Evolutionary conservation across 2,888 invertebrate genomes (phyloP).

Genomic region (Gisinianus flammeolus): DNA sequence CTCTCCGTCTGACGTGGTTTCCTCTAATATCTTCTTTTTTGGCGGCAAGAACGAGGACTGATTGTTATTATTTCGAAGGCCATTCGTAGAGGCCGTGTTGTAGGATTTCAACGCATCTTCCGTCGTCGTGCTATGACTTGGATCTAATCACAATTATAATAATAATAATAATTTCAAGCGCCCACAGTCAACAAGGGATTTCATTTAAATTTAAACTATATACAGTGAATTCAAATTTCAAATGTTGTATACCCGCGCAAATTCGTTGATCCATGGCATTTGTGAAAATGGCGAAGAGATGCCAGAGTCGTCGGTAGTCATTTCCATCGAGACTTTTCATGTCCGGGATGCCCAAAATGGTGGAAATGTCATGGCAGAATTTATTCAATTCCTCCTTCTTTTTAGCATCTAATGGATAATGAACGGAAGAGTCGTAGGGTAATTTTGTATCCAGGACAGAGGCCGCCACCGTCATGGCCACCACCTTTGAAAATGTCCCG

Average conservation of each 20-base stretch:
- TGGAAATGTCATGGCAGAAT: constrained; percentile 44
- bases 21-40: constrained; percentile 18
- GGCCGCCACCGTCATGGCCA: constrained; percentile 48
- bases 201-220: no score
- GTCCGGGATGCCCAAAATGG: constrained; percentile 36
- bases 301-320: constrained; percentile 43
- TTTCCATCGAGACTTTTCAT: constrained; percentile 13
- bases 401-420: constrained; percentile 34
- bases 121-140: not conserved
- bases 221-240: no score
- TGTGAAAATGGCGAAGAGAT: constrained; percentile 46
- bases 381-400: constrained; percentile 42
- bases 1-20: constrained; percentile 30
- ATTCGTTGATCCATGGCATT: constrained; percentile 41
- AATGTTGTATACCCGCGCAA: not conserved
- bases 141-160: no score
- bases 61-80: not conserved
- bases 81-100: not conserved
- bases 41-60: not conserved
- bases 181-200: no score
- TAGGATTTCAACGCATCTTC: not conserved
- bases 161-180: no score
- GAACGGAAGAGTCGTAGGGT: constrained; percentile 34
- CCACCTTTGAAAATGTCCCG: constrained; percentile 45
- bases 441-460: constrained; percentile 44